A percentile compares a stretch with the other conserved stretches of the same genome.
Conservation (phyloP, 2,113 vertebrate genomes). For the Anser brachyrhynchus region DNA sequence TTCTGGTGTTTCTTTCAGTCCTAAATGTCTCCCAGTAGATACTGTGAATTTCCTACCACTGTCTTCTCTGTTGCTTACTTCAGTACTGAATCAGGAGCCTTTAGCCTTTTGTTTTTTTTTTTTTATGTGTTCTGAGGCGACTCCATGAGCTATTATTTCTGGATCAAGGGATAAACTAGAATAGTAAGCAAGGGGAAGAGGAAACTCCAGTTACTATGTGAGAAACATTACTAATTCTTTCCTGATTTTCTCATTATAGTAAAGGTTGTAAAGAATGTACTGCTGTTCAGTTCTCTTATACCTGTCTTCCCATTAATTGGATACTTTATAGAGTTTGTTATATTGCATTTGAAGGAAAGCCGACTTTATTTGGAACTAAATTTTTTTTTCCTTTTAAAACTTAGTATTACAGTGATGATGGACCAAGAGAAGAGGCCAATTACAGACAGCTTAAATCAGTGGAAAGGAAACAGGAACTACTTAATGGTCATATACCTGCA, state of each 20-base stretch:
- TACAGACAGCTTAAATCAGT: constrained; percentile 60
- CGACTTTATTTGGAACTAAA: not conserved
- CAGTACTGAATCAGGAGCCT: not conserved
- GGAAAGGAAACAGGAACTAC: constrained; percentile 82
- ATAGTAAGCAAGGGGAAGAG: not conserved
- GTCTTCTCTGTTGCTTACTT: not conserved
- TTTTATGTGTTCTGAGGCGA: not conserved
- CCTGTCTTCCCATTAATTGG: not conserved
- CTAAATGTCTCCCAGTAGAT: not conserved
- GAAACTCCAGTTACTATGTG: not conserved
- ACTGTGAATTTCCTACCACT: not conserved
- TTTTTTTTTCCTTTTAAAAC: not conserved
- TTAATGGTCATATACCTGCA: constrained; percentile 88
- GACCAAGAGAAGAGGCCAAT: constrained; percentile 58
- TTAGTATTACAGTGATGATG: constrained; percentile 66
- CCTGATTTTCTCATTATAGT: not conserved
- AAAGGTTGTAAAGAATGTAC: not conserved
- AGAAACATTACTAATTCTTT: not conserved
- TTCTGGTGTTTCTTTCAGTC: not conserved
- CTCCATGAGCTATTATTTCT: not conserved
- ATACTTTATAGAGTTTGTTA: not conserved
- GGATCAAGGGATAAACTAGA: not conserved
- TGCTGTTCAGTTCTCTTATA: not conserved
- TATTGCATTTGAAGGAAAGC: not conserved
- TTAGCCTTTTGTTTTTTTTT: not conserved